phyloP scores from a whole-genome alignment of 2,888 invertebrate genomes.

The Volucella zonaria region DNA sequence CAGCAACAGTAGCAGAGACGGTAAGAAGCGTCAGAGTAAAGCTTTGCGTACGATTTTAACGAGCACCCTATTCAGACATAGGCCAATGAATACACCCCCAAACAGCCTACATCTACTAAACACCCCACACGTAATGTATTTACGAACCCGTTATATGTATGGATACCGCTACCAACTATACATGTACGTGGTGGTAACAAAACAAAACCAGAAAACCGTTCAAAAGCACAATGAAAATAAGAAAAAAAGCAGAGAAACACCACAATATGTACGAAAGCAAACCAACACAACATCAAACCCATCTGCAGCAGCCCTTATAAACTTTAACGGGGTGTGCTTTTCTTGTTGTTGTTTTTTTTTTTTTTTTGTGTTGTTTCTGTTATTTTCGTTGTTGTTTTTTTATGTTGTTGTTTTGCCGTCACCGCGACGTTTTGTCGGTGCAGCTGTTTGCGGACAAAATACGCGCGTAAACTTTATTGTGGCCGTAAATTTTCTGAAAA shows the following conservation, averaged over 20 bases:
- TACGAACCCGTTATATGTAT: too few relatives aligned
- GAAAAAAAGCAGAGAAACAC: background rate
- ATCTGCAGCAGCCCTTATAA: conserved; percentile 60
- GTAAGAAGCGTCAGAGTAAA: too few relatives aligned
- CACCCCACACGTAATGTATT: too few relatives aligned
- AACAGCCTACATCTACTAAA: background rate
- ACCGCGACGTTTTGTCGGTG: conserved; percentile 29
- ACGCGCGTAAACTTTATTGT: conserved; percentile 56
- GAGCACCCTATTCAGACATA: conserved; percentile 55
- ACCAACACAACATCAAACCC: conserved; percentile 41
- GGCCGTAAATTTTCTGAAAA: conserved; percentile 54
- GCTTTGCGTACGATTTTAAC: conserved; percentile 51
- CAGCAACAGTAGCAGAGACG: too few relatives aligned
- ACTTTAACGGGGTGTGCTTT: conserved; percentile 13
- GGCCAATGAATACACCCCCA: conserved; percentile 13
- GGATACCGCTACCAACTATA: too few relatives aligned
- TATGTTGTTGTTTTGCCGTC: conserved; percentile 21
- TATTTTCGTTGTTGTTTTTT: conserved; percentile 17
- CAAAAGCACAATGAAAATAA: background rate
- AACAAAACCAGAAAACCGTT: background rate
- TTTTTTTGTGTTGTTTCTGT: conserved; percentile 13
- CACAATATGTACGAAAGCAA: background rate
- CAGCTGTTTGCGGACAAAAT: conserved; percentile 50
- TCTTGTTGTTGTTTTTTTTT: conserved; percentile 23
- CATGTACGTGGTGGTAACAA: conserved; percentile 32